Evolutionary conservation across 2,113 vertebrate genomes (phyloP).

Genomic region (Porphyrio hochstetteri): DNA sequence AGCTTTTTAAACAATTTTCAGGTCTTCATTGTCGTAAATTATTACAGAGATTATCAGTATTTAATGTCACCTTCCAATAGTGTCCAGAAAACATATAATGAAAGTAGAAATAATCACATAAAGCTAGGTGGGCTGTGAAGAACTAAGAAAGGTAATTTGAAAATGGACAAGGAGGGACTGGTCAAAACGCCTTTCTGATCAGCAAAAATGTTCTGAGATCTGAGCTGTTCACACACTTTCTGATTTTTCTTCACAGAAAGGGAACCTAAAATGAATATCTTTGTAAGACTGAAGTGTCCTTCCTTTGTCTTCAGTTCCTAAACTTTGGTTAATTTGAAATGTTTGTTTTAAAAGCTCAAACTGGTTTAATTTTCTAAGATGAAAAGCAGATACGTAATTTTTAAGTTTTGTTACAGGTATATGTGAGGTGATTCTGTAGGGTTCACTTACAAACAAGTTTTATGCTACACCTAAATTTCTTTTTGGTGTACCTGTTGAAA

Average conservation of each 20-base stretch:
- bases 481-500: background rate
- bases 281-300: background rate
- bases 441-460: background rate
- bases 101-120: background rate
- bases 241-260: background rate
- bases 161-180: background rate
- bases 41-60: background rate
- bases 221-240: background rate
- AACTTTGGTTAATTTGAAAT: background rate
- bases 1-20: background rate
- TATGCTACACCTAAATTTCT: background rate
- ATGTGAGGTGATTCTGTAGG: background rate
- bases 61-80: background rate
- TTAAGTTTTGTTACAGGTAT: background rate
- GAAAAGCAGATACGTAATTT: background rate
- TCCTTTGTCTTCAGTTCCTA: background rate
- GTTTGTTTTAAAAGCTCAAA: background rate
- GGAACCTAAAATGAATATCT: background rate
- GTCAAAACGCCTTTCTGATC: background rate
- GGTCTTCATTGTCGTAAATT: background rate
- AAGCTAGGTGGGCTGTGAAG: background rate
- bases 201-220: background rate
- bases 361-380: background rate
- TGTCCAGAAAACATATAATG: background rate
- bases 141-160: background rate